Conservation (phyloP, 1,140 invertebrate genomes). For the Cataglyphis hispanica region DNA sequence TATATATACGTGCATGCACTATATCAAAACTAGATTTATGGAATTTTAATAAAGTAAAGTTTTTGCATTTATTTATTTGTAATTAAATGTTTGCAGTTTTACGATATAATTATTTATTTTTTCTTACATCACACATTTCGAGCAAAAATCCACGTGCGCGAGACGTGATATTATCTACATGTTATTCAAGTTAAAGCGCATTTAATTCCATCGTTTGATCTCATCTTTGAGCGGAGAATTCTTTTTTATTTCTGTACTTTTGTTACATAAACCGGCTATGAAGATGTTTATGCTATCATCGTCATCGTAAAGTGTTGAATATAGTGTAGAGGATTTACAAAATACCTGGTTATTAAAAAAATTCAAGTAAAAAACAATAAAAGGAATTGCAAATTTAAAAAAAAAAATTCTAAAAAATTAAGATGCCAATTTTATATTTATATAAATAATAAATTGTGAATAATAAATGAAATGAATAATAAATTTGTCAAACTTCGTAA, state of each 20-base stretch:
- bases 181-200: conserved; percentile 9
- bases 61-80: background rate
- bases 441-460: too few species aligned
- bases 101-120: background rate
- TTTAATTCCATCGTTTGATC: conserved; percentile 8
- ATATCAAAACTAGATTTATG: background rate
- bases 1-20: background rate
- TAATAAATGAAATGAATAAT: too few species aligned
- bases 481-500: background rate
- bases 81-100: background rate
- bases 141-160: background rate
- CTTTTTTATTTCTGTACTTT: conserved; percentile 4
- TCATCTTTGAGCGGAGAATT: background rate
- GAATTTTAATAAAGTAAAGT: background rate
- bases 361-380: background rate
- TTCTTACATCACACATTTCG: background rate
- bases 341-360: background rate
- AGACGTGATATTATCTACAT: conserved; percentile 9
- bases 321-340: too few species aligned
- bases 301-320: background rate
- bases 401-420: background rate
- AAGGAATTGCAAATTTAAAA: background rate
- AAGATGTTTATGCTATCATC: background rate
- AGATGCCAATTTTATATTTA: background rate
- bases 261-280: conserved; percentile 23